Evolutionary conservation across 2,888 invertebrate genomes (phyloP).

Genomic region (Drosophila anceps): DNA sequence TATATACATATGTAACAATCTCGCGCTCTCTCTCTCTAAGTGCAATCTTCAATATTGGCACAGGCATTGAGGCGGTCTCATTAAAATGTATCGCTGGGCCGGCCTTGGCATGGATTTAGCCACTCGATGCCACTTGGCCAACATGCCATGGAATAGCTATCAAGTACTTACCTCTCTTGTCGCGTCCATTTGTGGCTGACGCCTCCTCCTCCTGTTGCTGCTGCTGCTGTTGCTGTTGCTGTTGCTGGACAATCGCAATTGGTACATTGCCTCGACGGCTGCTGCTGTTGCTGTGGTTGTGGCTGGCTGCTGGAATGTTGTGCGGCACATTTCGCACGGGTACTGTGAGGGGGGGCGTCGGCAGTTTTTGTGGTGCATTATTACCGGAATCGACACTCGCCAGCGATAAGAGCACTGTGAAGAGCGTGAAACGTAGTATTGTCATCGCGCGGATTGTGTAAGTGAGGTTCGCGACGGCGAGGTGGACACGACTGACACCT

Average conservation of each 20-base stretch:
- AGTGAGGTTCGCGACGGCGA: slow-evolving; percentile 30
- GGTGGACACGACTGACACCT: slow-evolving; percentile 38
- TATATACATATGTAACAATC: slow-evolving; percentile 1
- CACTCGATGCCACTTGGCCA: slow-evolving; percentile 45
- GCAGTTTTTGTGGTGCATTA: slow-evolving; percentile 39
- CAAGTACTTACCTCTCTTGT: slow-evolving; percentile 72
- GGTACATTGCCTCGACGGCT: slow-evolving; percentile 34
- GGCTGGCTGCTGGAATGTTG: slow-evolving; percentile 23
- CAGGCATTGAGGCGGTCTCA: slow-evolving; percentile 57
- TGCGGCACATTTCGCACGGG: slow-evolving; percentile 48
- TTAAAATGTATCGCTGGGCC: slow-evolving; percentile 37
- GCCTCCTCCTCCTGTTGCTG: slow-evolving; percentile 5
- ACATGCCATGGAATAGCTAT: slow-evolving; percentile 20
- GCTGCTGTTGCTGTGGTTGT: slow-evolving; percentile 18
- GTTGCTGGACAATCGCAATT: slow-evolving; percentile 12
- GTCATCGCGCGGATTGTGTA: slow-evolving; percentile 45
- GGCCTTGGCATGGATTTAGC: slow-evolving; percentile 59
- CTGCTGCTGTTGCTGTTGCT: slow-evolving; percentile 2
- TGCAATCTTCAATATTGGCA: slow-evolving; percentile 68
- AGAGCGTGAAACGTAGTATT: slow-evolving; percentile 66
- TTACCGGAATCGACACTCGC: slow-evolving; percentile 75
- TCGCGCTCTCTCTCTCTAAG: slow-evolving; percentile 38
- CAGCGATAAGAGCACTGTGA: slow-evolving; percentile 64
- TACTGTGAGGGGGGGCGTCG: not conserved
- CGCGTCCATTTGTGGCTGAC: slow-evolving; percentile 51